Conservation (phyloP, 2,113 vertebrate species). For the Crotalus viridis region DNA sequence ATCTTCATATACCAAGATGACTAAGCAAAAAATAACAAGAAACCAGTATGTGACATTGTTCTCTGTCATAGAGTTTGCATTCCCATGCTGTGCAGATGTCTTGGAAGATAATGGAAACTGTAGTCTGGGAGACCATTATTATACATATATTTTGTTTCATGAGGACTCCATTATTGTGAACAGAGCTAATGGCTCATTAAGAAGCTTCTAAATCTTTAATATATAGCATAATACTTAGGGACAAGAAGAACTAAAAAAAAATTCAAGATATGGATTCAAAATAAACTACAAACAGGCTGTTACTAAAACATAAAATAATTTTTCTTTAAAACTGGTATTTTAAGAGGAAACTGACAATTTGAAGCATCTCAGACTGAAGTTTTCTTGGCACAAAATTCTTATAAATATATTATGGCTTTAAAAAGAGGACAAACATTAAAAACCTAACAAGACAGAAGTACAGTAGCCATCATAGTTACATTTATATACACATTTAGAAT, state of each 20-base stretch:
- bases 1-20: not conserved
- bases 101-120: not conserved
- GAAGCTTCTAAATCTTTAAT: not conserved
- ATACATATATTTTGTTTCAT: not conserved
- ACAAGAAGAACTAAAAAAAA: not conserved
- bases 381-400: not conserved
- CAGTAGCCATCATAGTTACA: not conserved
- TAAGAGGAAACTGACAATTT: not conserved
- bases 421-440: not conserved
- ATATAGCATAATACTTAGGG: not conserved
- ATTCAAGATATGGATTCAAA: not conserved
- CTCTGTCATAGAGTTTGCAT: too few species aligned
- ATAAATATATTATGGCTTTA: not conserved
- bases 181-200: not conserved
- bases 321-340: not conserved
- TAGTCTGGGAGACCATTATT: not conserved
- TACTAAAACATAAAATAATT: not conserved
- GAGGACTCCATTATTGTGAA: not conserved
- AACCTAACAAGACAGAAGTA: not conserved
- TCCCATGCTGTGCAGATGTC: not conserved
- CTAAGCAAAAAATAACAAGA: not conserved
- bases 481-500: not conserved
- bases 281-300: not conserved
- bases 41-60: not conserved
- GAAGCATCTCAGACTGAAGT: not conserved